These are phyloP conservation scores for Suillia variegata DNA, from an alignment of 2,888 invertebrate genomes.

Conservation along the genomic window DNA sequence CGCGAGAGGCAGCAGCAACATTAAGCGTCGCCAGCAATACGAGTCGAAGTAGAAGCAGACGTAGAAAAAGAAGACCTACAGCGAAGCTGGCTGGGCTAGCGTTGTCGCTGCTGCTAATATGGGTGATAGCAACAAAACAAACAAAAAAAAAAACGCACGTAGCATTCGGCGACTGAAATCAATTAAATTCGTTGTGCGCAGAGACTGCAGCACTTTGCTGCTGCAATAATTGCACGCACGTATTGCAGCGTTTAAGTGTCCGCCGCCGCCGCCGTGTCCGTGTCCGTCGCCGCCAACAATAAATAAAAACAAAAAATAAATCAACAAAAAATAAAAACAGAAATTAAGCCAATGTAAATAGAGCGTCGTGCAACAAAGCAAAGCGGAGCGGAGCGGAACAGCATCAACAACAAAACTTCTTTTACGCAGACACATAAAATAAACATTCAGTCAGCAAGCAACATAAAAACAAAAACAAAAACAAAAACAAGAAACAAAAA, in stretches of 20 bases:
- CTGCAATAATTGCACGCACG: slow-evolving; percentile 12
- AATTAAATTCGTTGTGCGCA: slow-evolving; percentile 49
- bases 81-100: slow-evolving; percentile 5
- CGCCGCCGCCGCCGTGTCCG: slow-evolving; percentile 10
- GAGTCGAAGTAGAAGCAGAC: background rate
- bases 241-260: too few species aligned
- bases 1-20: slow-evolving; percentile 2
- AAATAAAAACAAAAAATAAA: slow-evolving; percentile 42
- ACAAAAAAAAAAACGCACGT: slow-evolving; percentile 2
- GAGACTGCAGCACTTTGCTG: slow-evolving; percentile 44
- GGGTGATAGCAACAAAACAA: slow-evolving; percentile 34
- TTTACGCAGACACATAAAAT: background rate
- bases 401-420: background rate
- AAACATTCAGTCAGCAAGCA: too few species aligned
- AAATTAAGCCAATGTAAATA: slow-evolving; percentile 5
- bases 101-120: slow-evolving; percentile 27
- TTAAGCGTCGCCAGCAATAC: background rate
- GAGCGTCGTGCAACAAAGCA: slow-evolving; percentile 10
- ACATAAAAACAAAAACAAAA: background rate
- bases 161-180: slow-evolving; percentile 35
- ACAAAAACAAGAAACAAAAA: too few species aligned
- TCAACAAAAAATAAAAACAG: slow-evolving; percentile 15
- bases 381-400: slow-evolving; percentile 9
- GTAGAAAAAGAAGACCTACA: background rate
- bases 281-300: slow-evolving; percentile 34